These are phyloP conservation scores for Zaprionus nigranus DNA, from an alignment of 1,140 invertebrate species.

Conservation along the genomic window DNA sequence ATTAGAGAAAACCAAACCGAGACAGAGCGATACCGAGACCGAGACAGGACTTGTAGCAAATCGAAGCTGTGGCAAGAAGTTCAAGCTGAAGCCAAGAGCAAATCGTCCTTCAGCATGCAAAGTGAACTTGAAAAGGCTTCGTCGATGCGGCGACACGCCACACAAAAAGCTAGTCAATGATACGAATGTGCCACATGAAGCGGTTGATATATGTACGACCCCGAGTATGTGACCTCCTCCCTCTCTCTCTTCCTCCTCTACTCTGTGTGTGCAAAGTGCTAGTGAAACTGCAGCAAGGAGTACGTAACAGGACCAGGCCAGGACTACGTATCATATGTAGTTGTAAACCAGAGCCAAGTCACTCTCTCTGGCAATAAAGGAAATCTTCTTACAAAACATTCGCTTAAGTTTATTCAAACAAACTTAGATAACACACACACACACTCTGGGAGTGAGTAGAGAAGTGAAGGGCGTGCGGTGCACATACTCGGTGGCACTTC, in stretches of 20 bases:
- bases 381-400: conserved; percentile 83
- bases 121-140: conserved; percentile 65
- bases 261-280: background rate
- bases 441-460: background rate
- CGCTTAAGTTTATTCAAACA: conserved; percentile 83
- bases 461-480: background rate
- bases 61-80: conserved; percentile 21
- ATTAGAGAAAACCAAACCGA: conserved; percentile 63
- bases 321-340: conserved; percentile 54
- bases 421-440: conserved; percentile 76
- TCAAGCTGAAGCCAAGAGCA: conserved; percentile 25
- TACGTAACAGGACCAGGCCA: background rate
- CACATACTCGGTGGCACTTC: conserved; percentile 35
- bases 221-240: no score
- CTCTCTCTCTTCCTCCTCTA: no score
- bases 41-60: conserved; percentile 10
- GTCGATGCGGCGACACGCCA: conserved; percentile 20
- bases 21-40: conserved; percentile 28
- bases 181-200: conserved; percentile 39
- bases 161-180: conserved; percentile 56
- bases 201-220: background rate
- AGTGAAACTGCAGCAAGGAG: conserved; percentile 22
- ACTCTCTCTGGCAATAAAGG: conserved; percentile 76
- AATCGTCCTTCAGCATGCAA: conserved; percentile 55
- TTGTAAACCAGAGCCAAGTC: conserved; percentile 67